These are phyloP conservation scores for Urechis unicinctus DNA, from an alignment of 2,888 invertebrate species.

Conservation along the genomic window DNA sequence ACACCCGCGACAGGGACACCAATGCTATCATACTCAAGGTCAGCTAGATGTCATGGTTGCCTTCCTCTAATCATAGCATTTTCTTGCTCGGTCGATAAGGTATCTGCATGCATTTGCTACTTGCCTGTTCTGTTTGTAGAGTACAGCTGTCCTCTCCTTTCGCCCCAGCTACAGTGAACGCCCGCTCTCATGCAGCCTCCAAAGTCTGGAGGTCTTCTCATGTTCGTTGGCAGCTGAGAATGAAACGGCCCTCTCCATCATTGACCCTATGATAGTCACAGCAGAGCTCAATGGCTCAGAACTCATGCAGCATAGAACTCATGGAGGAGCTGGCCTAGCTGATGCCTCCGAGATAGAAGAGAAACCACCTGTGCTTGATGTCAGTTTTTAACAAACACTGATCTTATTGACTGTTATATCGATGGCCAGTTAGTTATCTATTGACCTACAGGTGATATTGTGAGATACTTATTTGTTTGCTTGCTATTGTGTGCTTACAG, in stretches of 20 bases:
- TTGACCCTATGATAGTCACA: constrained; percentile 64
- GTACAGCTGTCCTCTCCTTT: constrained; percentile 81
- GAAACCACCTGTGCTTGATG: constrained; percentile 41
- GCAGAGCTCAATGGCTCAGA: constrained; percentile 42
- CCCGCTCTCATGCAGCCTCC: constrained; percentile 79
- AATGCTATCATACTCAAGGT: constrained; percentile 80
- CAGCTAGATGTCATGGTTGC: constrained; percentile 53
- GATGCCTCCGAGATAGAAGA: constrained; percentile 33
- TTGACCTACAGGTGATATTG: too few relatives aligned
- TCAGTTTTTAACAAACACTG: constrained; percentile 11
- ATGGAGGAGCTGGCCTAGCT: constrained; percentile 27
- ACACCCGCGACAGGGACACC: constrained; percentile 78
- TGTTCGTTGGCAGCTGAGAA: constrained; percentile 84
- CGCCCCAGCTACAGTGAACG: constrained; percentile 63
- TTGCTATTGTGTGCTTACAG: constrained; percentile 25
- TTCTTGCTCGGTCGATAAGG: neutral
- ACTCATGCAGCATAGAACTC: constrained; percentile 28
- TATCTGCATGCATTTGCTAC: too few relatives aligned
- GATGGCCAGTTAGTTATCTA: neutral
- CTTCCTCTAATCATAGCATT: neutral
- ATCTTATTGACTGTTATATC: too few relatives aligned
- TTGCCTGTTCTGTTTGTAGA: constrained; percentile 52
- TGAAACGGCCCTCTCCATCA: constrained; percentile 86
- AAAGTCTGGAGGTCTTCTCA: constrained; percentile 82
- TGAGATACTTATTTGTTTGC: neutral